phyloP scores from a whole-genome alignment of 2,888 invertebrate species.

The Tolmerus cingulatus region DNA sequence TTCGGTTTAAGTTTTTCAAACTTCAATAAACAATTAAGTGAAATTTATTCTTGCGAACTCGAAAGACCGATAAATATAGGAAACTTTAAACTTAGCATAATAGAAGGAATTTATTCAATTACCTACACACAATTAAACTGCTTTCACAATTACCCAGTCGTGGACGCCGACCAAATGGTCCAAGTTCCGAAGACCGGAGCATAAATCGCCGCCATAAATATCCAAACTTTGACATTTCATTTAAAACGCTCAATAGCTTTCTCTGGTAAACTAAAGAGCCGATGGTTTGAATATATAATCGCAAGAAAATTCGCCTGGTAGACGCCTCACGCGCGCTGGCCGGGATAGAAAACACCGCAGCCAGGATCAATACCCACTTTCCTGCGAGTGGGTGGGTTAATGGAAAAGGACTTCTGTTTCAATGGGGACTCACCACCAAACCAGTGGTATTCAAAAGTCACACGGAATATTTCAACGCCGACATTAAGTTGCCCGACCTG shows the following conservation, averaged over 20 bases:
- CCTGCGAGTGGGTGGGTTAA: neutral
- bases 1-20: neutral
- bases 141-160: neutral
- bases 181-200: neutral
- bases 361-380: neutral
- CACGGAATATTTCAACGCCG: neutral
- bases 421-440: neutral
- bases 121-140: conserved; percentile 31
- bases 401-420: neutral
- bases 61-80: neutral
- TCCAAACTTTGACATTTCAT: conserved; percentile 48
- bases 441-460: neutral
- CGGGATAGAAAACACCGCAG: neutral
- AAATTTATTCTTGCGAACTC: neutral
- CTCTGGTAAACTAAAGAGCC: neutral
- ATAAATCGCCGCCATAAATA: conserved; percentile 42
- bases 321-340: neutral
- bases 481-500: neutral
- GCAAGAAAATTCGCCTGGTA: neutral
- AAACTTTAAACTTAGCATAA: neutral
- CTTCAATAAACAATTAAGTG: neutral
- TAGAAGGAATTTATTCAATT: conserved; percentile 34
- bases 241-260: conserved; percentile 42
- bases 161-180: neutral
- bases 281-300: neutral